Conservation (phyloP, 2,888 invertebrate species). For the Eupithecia vulgata region DNA sequence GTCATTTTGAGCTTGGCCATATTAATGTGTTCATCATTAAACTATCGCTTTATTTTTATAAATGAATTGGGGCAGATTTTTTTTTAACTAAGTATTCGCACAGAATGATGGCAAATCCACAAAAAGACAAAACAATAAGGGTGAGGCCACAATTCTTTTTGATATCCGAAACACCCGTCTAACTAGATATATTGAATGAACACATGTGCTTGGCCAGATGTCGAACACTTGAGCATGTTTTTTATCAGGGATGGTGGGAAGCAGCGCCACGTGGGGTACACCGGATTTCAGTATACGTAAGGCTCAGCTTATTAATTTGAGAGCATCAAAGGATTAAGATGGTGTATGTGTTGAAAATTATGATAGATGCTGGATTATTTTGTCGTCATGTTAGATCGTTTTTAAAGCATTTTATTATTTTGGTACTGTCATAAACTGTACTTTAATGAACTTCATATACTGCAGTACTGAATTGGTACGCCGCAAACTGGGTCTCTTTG, state of each 20-base stretch:
- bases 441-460: not conserved
- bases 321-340: conserved; percentile 44
- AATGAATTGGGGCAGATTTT: not conserved
- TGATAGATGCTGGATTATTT: conserved; percentile 27
- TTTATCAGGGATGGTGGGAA: conserved; percentile 71
- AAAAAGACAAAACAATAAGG: conserved; percentile 44
- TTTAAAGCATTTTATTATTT: not conserved
- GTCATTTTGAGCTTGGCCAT: conserved; percentile 10
- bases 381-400: conserved; percentile 10
- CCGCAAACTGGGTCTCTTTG: not conserved
- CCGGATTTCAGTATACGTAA: conserved; percentile 29
- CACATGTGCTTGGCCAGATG: conserved; percentile 71
- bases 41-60: not conserved
- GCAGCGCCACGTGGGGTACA: conserved; percentile 44
- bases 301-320: conserved; percentile 32
- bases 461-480: not conserved
- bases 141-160: conserved; percentile 41
- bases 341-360: conserved; percentile 29
- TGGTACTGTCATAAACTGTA: not conserved
- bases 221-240: conserved; percentile 67
- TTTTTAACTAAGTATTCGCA: conserved; percentile 5
- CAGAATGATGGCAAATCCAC: conserved; percentile 7
- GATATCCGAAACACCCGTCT: conserved; percentile 43
- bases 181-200: conserved; percentile 49
- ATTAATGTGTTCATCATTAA: conserved; percentile 5